phyloP scores from a whole-genome alignment of 2,888 invertebrate genomes.

The Platycheirus rosarum region DNA sequence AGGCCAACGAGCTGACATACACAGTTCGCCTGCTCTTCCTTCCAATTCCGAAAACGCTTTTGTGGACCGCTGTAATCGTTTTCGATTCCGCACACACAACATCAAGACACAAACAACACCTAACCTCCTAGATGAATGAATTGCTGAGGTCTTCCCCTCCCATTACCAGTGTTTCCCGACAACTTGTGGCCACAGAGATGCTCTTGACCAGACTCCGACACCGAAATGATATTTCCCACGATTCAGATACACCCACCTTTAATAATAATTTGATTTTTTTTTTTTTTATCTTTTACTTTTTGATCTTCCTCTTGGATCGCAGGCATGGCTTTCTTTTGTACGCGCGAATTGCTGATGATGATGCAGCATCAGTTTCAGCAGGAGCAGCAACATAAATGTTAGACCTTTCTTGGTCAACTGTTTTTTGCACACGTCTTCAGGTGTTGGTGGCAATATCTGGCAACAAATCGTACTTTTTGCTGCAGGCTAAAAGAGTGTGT shows the following conservation, averaged over 20 bases:
- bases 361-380: conserved; percentile 54
- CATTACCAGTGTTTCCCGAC: conserved; percentile 57
- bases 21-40: conserved; percentile 68
- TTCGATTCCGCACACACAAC: conserved; percentile 70
- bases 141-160: conserved; percentile 59
- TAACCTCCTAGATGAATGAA: conserved; percentile 73
- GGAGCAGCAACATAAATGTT: conserved; percentile 40
- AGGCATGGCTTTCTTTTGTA: conserved; percentile 70
- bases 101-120: conserved; percentile 70
- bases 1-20: conserved; percentile 75
- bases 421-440: conserved; percentile 34
- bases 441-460: conserved; percentile 63
- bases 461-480: conserved; percentile 64
- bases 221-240: conserved; percentile 75
- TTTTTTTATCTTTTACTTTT: conserved; percentile 30
- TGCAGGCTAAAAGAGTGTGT: conserved; percentile 58
- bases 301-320: neutral
- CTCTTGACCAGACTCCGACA: conserved; percentile 56
- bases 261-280: conserved; percentile 73
- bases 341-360: conserved; percentile 64
- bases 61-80: conserved; percentile 69
- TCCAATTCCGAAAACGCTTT: conserved; percentile 48
- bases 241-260: conserved; percentile 76
- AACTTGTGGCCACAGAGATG: conserved; percentile 42
- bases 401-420: conserved; percentile 60